A percentile compares a stretch with the other conserved stretches of the same genome.
phyloP scores from a whole-genome alignment of 2,888 invertebrate genomes.

The Apomyelois bistriatella region DNA sequence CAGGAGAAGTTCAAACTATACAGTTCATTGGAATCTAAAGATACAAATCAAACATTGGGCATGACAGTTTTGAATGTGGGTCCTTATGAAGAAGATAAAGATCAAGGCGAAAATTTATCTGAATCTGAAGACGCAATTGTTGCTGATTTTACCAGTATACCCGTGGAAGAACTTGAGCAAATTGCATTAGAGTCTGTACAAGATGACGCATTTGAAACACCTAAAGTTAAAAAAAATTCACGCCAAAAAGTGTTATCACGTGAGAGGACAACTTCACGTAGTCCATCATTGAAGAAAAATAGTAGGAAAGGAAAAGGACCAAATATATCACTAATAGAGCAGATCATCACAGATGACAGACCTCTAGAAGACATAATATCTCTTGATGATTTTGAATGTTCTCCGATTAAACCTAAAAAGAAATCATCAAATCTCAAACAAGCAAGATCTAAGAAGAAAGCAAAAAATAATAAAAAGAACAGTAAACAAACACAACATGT shows the following conservation, averaged over 20 bases:
- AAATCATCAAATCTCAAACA: slow-evolving; percentile 2
- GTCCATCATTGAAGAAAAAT: slow-evolving; percentile 35
- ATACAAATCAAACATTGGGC: slow-evolving; percentile 50
- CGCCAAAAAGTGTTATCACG: slow-evolving; percentile 36
- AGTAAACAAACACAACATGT: slow-evolving; percentile 19
- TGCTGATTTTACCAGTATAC: slow-evolving; percentile 60
- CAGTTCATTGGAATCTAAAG: slow-evolving; percentile 66
- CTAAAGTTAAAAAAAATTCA: slow-evolving; percentile 31
- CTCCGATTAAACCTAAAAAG: slow-evolving; percentile 32
- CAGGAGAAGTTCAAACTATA: slow-evolving; percentile 81
- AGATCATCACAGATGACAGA: slow-evolving; percentile 64
- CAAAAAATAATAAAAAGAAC: slow-evolving; percentile 22
- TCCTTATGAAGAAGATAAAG: slow-evolving; percentile 31
- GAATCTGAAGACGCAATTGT: slow-evolving; percentile 49
- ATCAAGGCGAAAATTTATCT: slow-evolving; percentile 17
- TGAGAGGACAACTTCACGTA: slow-evolving; percentile 39
- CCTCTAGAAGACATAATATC: slow-evolving; percentile 68
- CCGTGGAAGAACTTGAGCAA: slow-evolving; percentile 64
- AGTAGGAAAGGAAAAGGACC: slow-evolving; percentile 48
- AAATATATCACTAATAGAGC: slow-evolving; percentile 66
- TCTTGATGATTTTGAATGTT: slow-evolving; percentile 54
- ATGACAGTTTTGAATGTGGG: slow-evolving; percentile 66
- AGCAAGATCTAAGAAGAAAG: neutral
- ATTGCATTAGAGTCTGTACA: slow-evolving; percentile 55
- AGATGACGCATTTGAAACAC: slow-evolving; percentile 26